These are phyloP conservation scores for Pelecanoides urinatrix DNA, from an alignment of 2,113 vertebrate species.

Conservation along the genomic window DNA sequence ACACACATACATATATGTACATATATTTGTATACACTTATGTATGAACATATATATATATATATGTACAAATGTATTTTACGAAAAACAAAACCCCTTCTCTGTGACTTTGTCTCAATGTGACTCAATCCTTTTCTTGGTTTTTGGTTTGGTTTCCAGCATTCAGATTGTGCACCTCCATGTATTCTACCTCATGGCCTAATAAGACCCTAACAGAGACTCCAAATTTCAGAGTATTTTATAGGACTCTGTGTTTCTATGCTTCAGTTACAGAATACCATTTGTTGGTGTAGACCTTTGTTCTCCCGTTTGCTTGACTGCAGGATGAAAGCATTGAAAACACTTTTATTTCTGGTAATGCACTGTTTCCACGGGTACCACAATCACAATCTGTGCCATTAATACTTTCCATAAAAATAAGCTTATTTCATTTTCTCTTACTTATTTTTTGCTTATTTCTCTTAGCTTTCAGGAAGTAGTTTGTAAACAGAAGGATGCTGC, in stretches of 20 bases:
- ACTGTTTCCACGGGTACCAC: background rate
- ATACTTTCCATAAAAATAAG: background rate
- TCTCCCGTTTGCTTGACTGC: background rate
- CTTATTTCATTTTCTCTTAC: background rate
- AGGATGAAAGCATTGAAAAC: background rate
- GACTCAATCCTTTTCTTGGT: background rate
- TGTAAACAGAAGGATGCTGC: background rate
- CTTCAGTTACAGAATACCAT: background rate
- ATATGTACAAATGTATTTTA: background rate
- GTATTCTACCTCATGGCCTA: background rate
- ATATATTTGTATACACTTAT: too few species aligned
- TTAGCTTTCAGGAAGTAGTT: background rate
- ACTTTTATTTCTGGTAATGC: background rate
- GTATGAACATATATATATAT: background rate
- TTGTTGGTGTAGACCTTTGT: background rate
- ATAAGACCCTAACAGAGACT: background rate
- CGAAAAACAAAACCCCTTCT: fast-evolving
- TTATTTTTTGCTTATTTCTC: background rate
- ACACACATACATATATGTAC: too few species aligned
- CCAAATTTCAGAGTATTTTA: background rate
- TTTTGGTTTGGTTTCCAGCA: background rate
- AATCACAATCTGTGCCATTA: background rate
- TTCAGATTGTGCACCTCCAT: background rate
- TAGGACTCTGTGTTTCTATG: background rate
- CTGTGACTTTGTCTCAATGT: background rate